Evolutionary conservation across 2,888 invertebrate species (phyloP).

Genomic region (Erebia epiphron): DNA sequence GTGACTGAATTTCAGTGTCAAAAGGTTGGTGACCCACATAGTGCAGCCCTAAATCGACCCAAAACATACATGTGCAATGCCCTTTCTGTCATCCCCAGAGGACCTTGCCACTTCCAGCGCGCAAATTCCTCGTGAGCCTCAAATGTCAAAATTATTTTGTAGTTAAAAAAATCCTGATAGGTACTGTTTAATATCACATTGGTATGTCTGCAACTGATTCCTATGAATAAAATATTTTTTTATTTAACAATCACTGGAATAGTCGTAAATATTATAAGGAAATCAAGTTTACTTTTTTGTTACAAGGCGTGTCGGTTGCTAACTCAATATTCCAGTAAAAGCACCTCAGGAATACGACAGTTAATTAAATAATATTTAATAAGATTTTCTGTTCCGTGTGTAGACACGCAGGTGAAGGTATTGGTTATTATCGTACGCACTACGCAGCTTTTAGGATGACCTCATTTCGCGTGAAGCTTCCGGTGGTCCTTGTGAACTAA

Average conservation of each 20-base stretch:
- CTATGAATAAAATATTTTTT: neutral
- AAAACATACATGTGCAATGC: slow-evolving; percentile 48
- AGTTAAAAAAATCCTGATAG: slow-evolving; percentile 30
- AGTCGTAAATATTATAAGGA: neutral
- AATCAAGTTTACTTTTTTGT: neutral
- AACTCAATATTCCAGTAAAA: slow-evolving; percentile 4
- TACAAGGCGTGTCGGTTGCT: slow-evolving; percentile 11
- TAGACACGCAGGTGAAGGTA: slow-evolving; percentile 1
- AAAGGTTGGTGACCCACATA: slow-evolving; percentile 76
- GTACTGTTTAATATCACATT: neutral
- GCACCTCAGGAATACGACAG: neutral
- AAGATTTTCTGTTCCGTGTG: neutral
- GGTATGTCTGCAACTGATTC: neutral
- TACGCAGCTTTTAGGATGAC: slow-evolving; percentile 35
- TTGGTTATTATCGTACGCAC: neutral
- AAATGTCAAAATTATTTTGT: slow-evolving; percentile 57
- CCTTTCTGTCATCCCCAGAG: slow-evolving; percentile 47
- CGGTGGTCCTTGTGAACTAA: slow-evolving; percentile 28
- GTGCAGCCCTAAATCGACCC: slow-evolving; percentile 63
- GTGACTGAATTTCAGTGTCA: slow-evolving; percentile 80
- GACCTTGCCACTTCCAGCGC: slow-evolving; percentile 43
- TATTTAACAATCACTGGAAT: neutral
- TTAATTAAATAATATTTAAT: neutral
- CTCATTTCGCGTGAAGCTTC: slow-evolving; percentile 33
- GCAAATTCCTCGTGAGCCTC: slow-evolving; percentile 62